These are phyloP conservation scores for Takifugu bimaculatus DNA, from an alignment of 2,113 vertebrate genomes.

Conservation along the genomic window DNA sequence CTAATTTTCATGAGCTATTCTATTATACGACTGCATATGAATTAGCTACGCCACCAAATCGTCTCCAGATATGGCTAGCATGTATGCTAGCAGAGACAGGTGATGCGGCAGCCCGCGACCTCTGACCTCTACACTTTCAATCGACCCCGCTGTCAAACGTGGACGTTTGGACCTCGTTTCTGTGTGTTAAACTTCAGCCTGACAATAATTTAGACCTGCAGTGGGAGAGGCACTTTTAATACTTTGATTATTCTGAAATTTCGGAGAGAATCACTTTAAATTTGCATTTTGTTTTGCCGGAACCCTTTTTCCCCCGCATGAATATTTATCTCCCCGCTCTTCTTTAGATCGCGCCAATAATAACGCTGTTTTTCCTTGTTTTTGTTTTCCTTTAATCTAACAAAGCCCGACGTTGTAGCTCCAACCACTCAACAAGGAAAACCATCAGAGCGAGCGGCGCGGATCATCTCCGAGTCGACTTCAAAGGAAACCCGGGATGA, in stretches of 20 bases:
- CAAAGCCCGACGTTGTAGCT: slow-evolving; percentile 41
- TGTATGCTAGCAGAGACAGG: too few species aligned
- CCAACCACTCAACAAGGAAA: slow-evolving; percentile 46
- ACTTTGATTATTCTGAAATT: slow-evolving; percentile 17
- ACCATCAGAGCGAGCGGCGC: slow-evolving; percentile 49
- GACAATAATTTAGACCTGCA: too few species aligned
- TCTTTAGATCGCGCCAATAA: slow-evolving; percentile 26
- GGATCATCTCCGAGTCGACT: slow-evolving; percentile 60
- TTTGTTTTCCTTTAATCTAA: slow-evolving; percentile 63
- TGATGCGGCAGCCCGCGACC: too few species aligned
- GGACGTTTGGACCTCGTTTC: too few species aligned
- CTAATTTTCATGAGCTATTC: too few species aligned
- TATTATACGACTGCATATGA: too few species aligned
- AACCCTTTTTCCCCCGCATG: slow-evolving; percentile 32
- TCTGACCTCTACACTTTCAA: too few species aligned
- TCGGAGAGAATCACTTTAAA: slow-evolving; percentile 33
- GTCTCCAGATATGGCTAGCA: too few species aligned
- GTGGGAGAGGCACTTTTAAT: slow-evolving; percentile 3
- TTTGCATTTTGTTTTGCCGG: slow-evolving; percentile 54
- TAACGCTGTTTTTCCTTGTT: slow-evolving; percentile 44
- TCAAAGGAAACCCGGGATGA: slow-evolving; percentile 63
- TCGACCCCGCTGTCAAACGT: too few species aligned
- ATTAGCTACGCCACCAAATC: too few species aligned
- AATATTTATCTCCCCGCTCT: slow-evolving; percentile 55
- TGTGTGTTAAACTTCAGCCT: too few species aligned